These are phyloP conservation scores for Vireo altiloquus DNA, from an alignment of 2,113 vertebrate species.

Conservation along the genomic window DNA sequence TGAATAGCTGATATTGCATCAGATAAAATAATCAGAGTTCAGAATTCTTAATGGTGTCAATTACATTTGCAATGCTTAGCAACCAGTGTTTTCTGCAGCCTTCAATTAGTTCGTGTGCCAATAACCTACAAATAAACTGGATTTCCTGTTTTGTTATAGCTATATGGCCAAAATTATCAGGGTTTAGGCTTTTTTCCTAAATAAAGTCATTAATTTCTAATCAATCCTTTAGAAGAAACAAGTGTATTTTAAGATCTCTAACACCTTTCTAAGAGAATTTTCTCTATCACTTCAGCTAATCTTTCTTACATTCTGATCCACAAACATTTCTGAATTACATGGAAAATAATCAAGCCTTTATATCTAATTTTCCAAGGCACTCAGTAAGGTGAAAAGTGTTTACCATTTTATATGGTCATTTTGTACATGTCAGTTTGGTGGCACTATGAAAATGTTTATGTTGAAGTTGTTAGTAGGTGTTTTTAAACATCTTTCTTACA, in stretches of 20 bases:
- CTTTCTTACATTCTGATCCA: neutral
- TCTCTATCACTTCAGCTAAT: neutral
- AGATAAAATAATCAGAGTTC: neutral
- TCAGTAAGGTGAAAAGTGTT: neutral
- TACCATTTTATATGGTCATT: neutral
- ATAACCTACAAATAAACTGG: neutral
- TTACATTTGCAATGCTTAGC: neutral
- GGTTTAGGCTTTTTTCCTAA: neutral
- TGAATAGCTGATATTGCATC: neutral
- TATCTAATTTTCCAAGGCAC: neutral
- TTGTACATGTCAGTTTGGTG: neutral
- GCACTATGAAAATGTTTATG: neutral
- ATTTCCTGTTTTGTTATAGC: neutral
- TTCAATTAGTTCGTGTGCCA: neutral
- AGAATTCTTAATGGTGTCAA: neutral
- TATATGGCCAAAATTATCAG: neutral
- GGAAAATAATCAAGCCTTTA: neutral
- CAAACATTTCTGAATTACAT: neutral
- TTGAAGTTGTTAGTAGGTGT: neutral
- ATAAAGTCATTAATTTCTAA: neutral
- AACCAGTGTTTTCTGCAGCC: neutral
- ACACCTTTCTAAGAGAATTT: neutral
- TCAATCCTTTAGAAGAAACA: neutral
- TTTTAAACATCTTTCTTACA: neutral
- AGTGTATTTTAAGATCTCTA: neutral